These are phyloP conservation scores for Stigmatopora argus DNA, from an alignment of 2,113 vertebrate species.

Conservation along the genomic window DNA sequence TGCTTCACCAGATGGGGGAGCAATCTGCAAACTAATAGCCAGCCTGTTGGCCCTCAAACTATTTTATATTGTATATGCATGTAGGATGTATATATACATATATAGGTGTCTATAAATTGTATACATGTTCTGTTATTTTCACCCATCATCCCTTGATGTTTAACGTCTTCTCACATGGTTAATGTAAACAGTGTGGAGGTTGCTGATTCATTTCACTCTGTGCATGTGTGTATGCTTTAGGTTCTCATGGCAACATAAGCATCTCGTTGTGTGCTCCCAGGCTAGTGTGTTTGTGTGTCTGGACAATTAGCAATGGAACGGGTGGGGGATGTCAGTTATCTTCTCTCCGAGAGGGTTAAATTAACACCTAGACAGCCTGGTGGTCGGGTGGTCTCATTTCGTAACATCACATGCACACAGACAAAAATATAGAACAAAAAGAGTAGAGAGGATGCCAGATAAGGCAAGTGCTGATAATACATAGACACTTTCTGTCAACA, in stretches of 20 bases:
- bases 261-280: slow-evolving; percentile 28
- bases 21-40: neutral
- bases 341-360: slow-evolving; percentile 41
- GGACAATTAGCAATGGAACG: slow-evolving; percentile 34
- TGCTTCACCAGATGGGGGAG: slow-evolving; percentile 42
- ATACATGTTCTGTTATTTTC: slow-evolving; percentile 17
- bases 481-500: slow-evolving; percentile 53
- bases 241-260: slow-evolving; percentile 56
- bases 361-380: slow-evolving; percentile 46
- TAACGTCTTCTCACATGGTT: slow-evolving; percentile 33
- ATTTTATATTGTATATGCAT: too few species aligned
- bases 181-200: slow-evolving; percentile 42
- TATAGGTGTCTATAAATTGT: too few species aligned
- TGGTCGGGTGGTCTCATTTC: slow-evolving; percentile 43
- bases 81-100: neutral
- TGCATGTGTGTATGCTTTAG: slow-evolving; percentile 30
- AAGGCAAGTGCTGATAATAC: slow-evolving; percentile 41
- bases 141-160: slow-evolving; percentile 45
- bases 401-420: slow-evolving; percentile 28
- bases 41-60: neutral
- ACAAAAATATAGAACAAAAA: neutral
- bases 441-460: slow-evolving; percentile 25
- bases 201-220: slow-evolving; percentile 19
- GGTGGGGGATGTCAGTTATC: slow-evolving; percentile 40
- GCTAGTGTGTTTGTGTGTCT: slow-evolving; percentile 19